Percentiles rank a stretch among this genome's conserved stretches.
These are phyloP conservation scores for Anhinga anhinga DNA, from an alignment of 2,113 vertebrate species.

Conservation along the genomic window DNA sequence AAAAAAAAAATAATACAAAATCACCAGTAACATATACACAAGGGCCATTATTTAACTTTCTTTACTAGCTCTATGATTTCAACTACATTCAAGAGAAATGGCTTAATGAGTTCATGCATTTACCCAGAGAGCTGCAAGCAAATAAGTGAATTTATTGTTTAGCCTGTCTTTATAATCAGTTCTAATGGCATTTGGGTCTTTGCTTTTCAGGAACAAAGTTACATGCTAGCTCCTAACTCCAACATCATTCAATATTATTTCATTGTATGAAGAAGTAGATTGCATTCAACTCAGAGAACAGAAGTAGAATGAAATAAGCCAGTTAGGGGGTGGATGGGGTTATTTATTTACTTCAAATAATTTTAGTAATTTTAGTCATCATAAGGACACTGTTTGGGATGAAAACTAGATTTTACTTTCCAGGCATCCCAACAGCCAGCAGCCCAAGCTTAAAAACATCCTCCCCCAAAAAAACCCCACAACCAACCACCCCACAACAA, in stretches of 20 bases:
- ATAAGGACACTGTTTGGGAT: not conserved
- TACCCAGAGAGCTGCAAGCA: not conserved
- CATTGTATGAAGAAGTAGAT: not conserved
- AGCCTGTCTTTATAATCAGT: not conserved
- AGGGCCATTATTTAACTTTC: not conserved
- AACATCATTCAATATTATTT: not conserved
- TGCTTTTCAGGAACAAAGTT: not conserved
- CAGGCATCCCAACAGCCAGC: not conserved
- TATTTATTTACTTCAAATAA: not conserved
- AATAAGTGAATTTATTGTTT: not conserved
- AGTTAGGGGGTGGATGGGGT: not conserved
- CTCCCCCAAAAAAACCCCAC: no score
- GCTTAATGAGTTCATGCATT: not conserved
- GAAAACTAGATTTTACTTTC: not conserved
- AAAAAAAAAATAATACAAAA: not conserved
- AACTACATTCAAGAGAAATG: not conserved
- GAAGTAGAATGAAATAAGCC: not conserved
- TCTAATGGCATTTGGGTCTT: not conserved
- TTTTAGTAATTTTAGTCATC: not conserved
- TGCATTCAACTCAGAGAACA: not conserved
- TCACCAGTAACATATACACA: slow-evolving; percentile 2
- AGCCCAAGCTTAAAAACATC: not conserved
- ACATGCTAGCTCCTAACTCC: not conserved
- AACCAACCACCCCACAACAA: not conserved
- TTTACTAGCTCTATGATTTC: not conserved